Percentiles rank a stretch among this genome's conserved stretches.
phyloP scores from a whole-genome alignment of 2,888 invertebrate genomes.

The Acrobasis suavella region DNA sequence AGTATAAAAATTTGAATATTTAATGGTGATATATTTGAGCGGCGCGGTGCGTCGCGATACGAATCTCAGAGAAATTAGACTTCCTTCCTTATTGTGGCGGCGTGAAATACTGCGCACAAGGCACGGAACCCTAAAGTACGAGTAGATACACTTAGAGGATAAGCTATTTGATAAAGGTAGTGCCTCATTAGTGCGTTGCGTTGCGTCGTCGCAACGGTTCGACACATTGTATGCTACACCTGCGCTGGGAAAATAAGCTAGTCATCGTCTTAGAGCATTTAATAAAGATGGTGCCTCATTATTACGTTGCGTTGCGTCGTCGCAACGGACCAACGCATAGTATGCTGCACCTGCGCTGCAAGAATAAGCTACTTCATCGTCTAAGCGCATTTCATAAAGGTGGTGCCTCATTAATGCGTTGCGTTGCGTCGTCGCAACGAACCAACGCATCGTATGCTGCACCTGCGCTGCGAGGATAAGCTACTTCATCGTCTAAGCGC shows the following conservation, averaged over 20 bases:
- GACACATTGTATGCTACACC: too few relatives aligned
- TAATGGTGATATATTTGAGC: constrained; percentile 20
- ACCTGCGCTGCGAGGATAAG: too few relatives aligned
- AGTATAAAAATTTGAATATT: constrained; percentile 14
- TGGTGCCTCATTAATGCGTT: neutral
- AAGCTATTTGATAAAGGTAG: neutral
- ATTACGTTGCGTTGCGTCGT: too few relatives aligned
- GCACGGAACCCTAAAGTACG: constrained; percentile 10
- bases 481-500: too few relatives aligned
- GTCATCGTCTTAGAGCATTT: too few relatives aligned
- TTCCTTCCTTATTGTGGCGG: constrained; percentile 53
- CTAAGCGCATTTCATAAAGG: too few relatives aligned
- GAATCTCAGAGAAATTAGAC: constrained; percentile 52
- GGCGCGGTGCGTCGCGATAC: constrained; percentile 35
- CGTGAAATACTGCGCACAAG: constrained; percentile 40
- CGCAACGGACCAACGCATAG: too few relatives aligned
- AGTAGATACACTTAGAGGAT: neutral
- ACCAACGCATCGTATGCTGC: too few relatives aligned
- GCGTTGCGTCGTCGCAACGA: neutral
- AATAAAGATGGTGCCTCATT: too few relatives aligned
- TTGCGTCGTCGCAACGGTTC: neutral
- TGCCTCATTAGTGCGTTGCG: neutral
- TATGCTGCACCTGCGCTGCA: too few relatives aligned
- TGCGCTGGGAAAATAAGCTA: too few relatives aligned
- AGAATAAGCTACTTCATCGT: too few relatives aligned